Evolutionary conservation across 2,113 vertebrate species (phyloP).

Genomic region (Tauraco erythrolophus): DNA sequence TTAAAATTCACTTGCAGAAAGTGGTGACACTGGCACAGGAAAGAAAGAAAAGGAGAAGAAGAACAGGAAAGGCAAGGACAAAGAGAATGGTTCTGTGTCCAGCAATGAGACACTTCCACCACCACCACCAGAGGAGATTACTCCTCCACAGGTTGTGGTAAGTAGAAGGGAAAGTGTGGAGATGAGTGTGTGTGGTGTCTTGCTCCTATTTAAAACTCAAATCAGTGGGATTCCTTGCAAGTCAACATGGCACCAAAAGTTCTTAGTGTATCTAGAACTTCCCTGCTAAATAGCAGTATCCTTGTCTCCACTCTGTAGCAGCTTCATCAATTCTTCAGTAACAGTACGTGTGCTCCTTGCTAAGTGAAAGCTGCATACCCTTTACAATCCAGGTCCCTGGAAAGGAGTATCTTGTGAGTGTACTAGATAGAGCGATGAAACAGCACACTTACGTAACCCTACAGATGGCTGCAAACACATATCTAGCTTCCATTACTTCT

Average conservation of each 20-base stretch:
- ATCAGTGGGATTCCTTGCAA: background rate
- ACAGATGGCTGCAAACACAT: accelerated
- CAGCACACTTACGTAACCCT: background rate
- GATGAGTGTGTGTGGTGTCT: background rate
- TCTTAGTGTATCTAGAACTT: background rate
- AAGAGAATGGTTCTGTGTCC: slow-evolving; percentile 94
- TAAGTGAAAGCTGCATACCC: background rate
- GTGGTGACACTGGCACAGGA: slow-evolving; percentile 85
- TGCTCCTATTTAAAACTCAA: background rate
- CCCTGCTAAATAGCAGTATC: background rate
- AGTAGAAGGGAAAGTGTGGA: slow-evolving; percentile 43
- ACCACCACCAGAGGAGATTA: slow-evolving; percentile 84
- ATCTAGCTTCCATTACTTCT: background rate
- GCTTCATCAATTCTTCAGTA: background rate
- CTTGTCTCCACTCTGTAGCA: accelerated
- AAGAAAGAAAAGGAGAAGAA: slow-evolving; percentile 98
- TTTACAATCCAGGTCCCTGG: background rate
- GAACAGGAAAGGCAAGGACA: slow-evolving; percentile 94
- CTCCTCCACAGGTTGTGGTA: slow-evolving; percentile 90
- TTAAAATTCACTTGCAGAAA: slow-evolving; percentile 78
- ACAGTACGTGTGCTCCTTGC: background rate
- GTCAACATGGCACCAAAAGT: accelerated
- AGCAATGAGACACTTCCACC: slow-evolving; percentile 85
- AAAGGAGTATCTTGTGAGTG: background rate
- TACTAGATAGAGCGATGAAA: background rate